Evolutionary conservation across 2,888 invertebrate species (phyloP).

Genomic region (Eumerus sabulonum): DNA sequence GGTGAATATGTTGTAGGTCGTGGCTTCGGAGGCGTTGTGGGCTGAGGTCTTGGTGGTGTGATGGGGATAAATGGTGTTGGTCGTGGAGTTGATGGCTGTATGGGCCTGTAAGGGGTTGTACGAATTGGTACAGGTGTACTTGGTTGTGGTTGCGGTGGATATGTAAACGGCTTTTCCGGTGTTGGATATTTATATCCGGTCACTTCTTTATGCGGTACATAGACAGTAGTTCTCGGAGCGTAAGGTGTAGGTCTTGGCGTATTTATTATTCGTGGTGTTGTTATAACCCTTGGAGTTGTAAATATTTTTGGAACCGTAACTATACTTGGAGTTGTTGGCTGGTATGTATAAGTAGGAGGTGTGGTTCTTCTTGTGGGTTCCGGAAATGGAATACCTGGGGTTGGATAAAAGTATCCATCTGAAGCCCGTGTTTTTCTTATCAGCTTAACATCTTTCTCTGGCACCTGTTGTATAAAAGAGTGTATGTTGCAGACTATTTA

Average conservation of each 20-base stretch:
- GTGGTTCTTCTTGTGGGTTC: constrained; percentile 56
- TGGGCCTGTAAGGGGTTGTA: constrained; percentile 38
- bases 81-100: constrained; percentile 51
- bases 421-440: constrained; percentile 73
- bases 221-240: not conserved
- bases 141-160: constrained; percentile 16
- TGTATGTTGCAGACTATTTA: not conserved
- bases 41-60: constrained; percentile 32
- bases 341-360: constrained; percentile 39
- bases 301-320: not conserved
- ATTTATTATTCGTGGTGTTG: not conserved
- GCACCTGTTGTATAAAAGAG: constrained; percentile 39
- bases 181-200: constrained; percentile 19
- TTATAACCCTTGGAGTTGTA: constrained; percentile 5
- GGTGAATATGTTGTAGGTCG: not conserved
- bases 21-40: constrained; percentile 47
- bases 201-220: not conserved
- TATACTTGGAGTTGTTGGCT: constrained; percentile 17
- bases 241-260: not conserved
- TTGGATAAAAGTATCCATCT: constrained; percentile 74
- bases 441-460: constrained; percentile 18
- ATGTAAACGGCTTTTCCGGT: constrained; percentile 11
- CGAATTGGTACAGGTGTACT: not conserved
- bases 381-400: constrained; percentile 73
- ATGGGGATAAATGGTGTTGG: constrained; percentile 57